Percentiles rank a stretch among this genome's conserved stretches.
These are phyloP conservation scores for Zoanthus solanderi DNA, from an alignment of 92 coral and sea anemone species.

Conservation along the genomic window DNA sequence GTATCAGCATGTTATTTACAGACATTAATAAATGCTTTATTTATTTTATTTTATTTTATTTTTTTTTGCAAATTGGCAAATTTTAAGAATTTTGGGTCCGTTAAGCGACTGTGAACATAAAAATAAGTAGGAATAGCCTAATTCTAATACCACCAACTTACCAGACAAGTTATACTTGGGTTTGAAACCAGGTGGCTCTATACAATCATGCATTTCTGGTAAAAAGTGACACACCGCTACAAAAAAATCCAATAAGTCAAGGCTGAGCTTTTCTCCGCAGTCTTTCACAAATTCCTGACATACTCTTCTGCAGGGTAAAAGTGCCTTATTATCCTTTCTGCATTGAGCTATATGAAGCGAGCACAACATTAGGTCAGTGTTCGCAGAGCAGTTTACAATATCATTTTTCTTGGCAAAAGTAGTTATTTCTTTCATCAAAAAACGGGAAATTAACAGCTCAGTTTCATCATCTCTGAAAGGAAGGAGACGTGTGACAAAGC, in stretches of 20 bases:
- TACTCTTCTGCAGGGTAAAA: constrained; percentile 21
- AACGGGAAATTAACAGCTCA: constrained; percentile 15
- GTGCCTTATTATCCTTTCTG: not conserved
- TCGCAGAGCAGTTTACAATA: constrained; percentile 15
- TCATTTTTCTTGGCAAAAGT: not conserved
- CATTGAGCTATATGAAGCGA: constrained; percentile 33
- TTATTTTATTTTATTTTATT: too few species aligned
- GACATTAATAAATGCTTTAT: too few species aligned
- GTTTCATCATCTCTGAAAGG: constrained; percentile 36
- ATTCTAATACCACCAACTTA: not conserved
- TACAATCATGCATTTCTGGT: not conserved
- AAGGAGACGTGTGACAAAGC: not conserved
- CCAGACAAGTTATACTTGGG: constrained; percentile 30
- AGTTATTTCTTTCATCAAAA: not conserved
- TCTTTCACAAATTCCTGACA: constrained; percentile 38
- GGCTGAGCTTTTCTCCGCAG: not conserved
- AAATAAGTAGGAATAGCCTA: too few species aligned
- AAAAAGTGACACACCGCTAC: constrained; percentile 27
- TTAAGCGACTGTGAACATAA: too few species aligned
- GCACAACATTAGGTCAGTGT: constrained; percentile 17
- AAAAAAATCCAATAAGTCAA: constrained; percentile 9
- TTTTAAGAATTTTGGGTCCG: too few species aligned
- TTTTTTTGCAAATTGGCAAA: too few species aligned
- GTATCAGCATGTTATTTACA: too few species aligned
- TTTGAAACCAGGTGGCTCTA: not conserved